Evolutionary conservation across 2,888 invertebrate species (phyloP).

Genomic region (Gastrophysa polygoni): DNA sequence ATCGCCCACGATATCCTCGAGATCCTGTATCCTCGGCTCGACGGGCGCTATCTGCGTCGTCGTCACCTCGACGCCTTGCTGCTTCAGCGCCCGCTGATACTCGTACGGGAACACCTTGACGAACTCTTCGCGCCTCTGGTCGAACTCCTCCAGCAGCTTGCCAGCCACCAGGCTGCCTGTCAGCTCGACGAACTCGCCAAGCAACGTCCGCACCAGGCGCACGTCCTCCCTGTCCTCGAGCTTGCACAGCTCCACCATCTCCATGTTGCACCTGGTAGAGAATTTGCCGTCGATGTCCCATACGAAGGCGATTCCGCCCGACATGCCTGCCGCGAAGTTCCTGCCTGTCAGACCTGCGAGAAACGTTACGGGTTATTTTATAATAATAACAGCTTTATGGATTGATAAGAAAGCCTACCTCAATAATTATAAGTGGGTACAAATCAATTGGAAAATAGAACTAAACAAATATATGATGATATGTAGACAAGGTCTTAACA

Average conservation of each 20-base stretch:
- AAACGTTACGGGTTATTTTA: not conserved
- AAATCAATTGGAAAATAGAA: too few relatives aligned
- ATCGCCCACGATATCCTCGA: slow-evolving; percentile 88
- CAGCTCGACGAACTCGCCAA: slow-evolving; percentile 84
- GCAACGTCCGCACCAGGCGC: slow-evolving; percentile 72
- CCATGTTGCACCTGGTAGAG: slow-evolving; percentile 88
- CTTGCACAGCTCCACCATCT: slow-evolving; percentile 91
- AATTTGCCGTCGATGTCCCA: slow-evolving; percentile 88
- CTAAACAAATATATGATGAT: too few relatives aligned
- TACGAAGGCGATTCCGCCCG: slow-evolving; percentile 91
- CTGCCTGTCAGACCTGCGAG: slow-evolving; percentile 84
- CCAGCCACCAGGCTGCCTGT: slow-evolving; percentile 84
- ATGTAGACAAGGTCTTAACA: too few relatives aligned
- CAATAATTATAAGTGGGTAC: too few relatives aligned
- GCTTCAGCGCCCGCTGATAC: slow-evolving; percentile 86
- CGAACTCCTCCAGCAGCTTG: slow-evolving; percentile 76
- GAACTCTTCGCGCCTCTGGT: slow-evolving; percentile 79
- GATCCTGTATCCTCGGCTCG: slow-evolving; percentile 67
- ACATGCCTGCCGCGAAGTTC: slow-evolving; percentile 99
- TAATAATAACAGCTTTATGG: too few relatives aligned
- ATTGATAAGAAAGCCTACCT: too few relatives aligned
- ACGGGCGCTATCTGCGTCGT: slow-evolving; percentile 40
- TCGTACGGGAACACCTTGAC: slow-evolving; percentile 97
- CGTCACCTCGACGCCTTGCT: slow-evolving; percentile 60
- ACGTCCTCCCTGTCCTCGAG: slow-evolving; percentile 81